Conservation (phyloP, 2,113 vertebrate genomes). For the Triplophysa tibetana region DNA sequence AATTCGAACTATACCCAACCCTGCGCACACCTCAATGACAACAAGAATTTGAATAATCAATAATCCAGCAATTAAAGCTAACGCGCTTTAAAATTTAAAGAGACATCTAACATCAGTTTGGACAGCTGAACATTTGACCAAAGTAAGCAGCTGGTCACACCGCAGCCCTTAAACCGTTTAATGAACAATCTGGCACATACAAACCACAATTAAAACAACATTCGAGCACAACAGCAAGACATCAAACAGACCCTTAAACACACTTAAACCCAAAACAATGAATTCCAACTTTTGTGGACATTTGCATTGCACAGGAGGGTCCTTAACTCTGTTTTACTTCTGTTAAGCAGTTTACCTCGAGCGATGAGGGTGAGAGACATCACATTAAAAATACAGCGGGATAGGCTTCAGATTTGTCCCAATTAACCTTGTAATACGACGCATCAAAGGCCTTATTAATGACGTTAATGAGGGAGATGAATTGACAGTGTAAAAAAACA, state of each 20-base stretch:
- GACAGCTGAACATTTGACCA: not conserved
- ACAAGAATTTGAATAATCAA: too few species aligned
- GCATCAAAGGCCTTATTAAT: conserved; percentile 85
- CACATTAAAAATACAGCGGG: conserved; percentile 71
- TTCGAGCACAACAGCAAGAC: conserved; percentile 53
- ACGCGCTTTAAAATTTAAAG: not conserved
- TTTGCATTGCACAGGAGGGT: conserved; percentile 49
- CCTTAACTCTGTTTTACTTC: conserved; percentile 39
- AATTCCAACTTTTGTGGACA: conserved; percentile 63
- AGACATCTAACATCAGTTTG: not conserved
- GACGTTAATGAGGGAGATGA: conserved; percentile 86
- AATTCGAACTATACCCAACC: too few species aligned
- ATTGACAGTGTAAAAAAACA: conserved; percentile 83
- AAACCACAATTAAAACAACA: conserved; percentile 49
- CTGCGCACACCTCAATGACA: too few species aligned
- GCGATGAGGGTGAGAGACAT: conserved; percentile 71
- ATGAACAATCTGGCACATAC: not conserved
- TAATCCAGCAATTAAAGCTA: too few species aligned
- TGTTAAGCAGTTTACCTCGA: conserved; percentile 60
- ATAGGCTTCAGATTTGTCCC: conserved; percentile 84
- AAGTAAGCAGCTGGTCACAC: conserved; percentile 2
- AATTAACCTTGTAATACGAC: conserved; percentile 93
- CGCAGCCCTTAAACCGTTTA: conserved; percentile 17
- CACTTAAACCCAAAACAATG: conserved; percentile 42
- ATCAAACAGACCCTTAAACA: conserved; percentile 53